Conservation (phyloP, 2,797 vertebrate species). For the Sarcoramphus papa region DNA sequence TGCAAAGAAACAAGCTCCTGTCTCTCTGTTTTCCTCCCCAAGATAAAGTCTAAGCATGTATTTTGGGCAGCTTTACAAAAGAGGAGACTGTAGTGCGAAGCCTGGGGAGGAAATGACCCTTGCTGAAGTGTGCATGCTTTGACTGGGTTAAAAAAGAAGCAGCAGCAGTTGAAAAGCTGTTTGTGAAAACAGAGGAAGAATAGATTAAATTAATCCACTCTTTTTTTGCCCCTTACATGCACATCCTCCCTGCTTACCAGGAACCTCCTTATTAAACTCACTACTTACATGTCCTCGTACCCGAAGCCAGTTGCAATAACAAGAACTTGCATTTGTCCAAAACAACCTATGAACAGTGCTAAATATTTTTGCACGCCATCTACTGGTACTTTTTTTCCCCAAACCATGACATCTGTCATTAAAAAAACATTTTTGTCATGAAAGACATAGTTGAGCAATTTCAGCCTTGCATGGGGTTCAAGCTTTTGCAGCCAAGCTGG, state of each 20-base stretch:
- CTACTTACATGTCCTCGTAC: neutral
- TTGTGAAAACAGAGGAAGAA: neutral
- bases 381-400: conserved; percentile 8
- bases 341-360: neutral
- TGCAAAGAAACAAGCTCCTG: neutral
- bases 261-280: neutral
- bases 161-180: neutral
- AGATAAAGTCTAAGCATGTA: neutral
- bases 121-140: neutral
- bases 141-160: neutral
- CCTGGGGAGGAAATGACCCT: neutral
- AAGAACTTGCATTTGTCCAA: neutral
- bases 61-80: neutral
- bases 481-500: neutral
- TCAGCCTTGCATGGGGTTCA: neutral
- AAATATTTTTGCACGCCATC: conserved; percentile 46
- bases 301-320: neutral
- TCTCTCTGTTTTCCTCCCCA: neutral
- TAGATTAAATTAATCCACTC: neutral
- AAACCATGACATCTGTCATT: neutral
- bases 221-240: neutral
- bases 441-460: neutral
- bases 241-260: neutral
- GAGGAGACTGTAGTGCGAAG: neutral
- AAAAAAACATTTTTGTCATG: neutral